phyloP scores from a whole-genome alignment of 2,888 invertebrate genomes.

The Agonopterix heracliana region DNA sequence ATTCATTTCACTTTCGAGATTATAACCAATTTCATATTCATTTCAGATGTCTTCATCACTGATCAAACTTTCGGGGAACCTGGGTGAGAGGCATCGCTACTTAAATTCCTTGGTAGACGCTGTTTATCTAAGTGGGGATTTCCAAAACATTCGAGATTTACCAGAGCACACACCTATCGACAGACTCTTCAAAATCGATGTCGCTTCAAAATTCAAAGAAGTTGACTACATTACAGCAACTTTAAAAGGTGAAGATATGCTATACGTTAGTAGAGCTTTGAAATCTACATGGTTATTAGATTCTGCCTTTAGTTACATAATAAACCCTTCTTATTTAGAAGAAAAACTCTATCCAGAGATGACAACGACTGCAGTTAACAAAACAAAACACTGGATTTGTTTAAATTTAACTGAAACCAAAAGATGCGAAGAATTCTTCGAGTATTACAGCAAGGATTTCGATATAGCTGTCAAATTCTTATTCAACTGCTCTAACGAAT shows the following conservation, averaged over 20 bases:
- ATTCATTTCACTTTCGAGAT: no score
- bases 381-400: conserved; percentile 45
- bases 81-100: conserved; percentile 37
- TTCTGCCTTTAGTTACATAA: conserved; percentile 26
- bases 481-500: conserved; percentile 31
- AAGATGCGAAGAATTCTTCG: conserved; percentile 41
- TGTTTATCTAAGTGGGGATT: neutral
- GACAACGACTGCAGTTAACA: conserved; percentile 39
- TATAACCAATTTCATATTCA: no score
- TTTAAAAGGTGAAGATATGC: conserved; percentile 46
- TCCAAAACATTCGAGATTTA: conserved; percentile 14
- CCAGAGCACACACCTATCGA: conserved; percentile 38
- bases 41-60: no score
- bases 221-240: conserved; percentile 36
- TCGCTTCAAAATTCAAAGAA: conserved; percentile 39
- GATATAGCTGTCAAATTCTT: conserved; percentile 39
- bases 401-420: conserved; percentile 27
- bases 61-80: conserved; percentile 20
- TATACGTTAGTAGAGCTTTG: conserved; percentile 49
- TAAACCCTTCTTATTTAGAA: conserved; percentile 48
- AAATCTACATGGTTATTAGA: conserved; percentile 46
- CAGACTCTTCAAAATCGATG: conserved; percentile 48
- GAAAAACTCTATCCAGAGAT: conserved; percentile 41
- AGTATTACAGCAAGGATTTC: conserved; percentile 33
- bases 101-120: conserved; percentile 34